A percentile compares a stretch with the other conserved stretches of the same genome.
Conservation (phyloP, 64 coral and sea anemone species). For the Exaiptasia diaphana region DNA sequence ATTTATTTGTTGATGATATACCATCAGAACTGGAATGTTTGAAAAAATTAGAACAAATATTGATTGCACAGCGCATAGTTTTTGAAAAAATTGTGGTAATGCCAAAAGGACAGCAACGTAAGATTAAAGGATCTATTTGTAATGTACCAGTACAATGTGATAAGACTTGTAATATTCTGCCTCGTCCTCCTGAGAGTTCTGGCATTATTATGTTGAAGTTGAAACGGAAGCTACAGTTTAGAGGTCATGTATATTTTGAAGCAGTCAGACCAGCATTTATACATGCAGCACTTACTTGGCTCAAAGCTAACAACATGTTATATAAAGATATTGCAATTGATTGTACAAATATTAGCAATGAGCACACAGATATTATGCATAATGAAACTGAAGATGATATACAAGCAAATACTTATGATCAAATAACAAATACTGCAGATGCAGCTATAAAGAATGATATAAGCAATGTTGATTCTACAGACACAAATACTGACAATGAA, state of each 20-base stretch:
- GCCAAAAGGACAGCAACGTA: too few species aligned
- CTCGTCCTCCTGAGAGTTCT: conserved; percentile 58
- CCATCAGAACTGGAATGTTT: conserved; percentile 58
- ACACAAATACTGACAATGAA: neutral
- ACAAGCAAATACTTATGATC: neutral
- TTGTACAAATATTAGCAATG: conserved; percentile 39
- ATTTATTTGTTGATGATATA: conserved; percentile 58
- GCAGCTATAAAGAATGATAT: too few species aligned
- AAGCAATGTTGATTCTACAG: too few species aligned
- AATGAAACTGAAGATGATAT: neutral
- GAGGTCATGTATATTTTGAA: conserved; percentile 72
- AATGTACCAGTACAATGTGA: conserved; percentile 57
- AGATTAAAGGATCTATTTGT: too few species aligned
- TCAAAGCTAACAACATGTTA: conserved; percentile 52
- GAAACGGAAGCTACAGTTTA: conserved; percentile 63
- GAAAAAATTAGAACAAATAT: conserved; percentile 49
- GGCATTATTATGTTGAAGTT: conserved; percentile 67
- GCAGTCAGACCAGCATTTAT: conserved; percentile 45
- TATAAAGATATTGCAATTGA: conserved; percentile 48
- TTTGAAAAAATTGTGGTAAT: conserved; percentile 54
- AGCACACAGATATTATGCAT: conserved; percentile 14
- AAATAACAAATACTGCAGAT: too few species aligned
- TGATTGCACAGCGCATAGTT: conserved; percentile 40
- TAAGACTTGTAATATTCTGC: conserved; percentile 36
- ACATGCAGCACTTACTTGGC: conserved; percentile 45